phyloP scores from a whole-genome alignment of 2,113 vertebrate genomes.

The Gambusia holbrooki region DNA sequence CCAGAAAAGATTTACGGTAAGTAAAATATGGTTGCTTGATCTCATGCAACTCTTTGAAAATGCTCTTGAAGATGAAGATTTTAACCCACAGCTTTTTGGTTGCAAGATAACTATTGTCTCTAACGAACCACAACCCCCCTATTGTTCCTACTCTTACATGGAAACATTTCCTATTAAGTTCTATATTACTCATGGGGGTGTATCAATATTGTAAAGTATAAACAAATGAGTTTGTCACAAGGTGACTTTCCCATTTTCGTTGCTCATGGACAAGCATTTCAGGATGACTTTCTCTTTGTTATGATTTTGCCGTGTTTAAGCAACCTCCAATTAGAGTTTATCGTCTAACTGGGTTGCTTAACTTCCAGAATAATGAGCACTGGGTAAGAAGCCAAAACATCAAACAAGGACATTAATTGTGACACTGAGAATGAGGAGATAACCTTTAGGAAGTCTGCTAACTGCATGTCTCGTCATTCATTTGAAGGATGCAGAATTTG shows the following conservation, averaged over 20 bases:
- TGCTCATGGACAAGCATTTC: slow-evolving; percentile 21
- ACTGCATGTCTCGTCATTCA: slow-evolving; percentile 28
- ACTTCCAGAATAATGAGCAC: slow-evolving; percentile 48
- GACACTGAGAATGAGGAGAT: slow-evolving; percentile 31
- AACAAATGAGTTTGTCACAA: not conserved
- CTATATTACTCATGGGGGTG: too few relatives aligned
- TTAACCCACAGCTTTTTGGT: too few relatives aligned
- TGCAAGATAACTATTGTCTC: too few relatives aligned
- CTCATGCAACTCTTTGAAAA: too few relatives aligned
- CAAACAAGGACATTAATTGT: slow-evolving; percentile 45
- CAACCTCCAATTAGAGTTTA: slow-evolving; percentile 48
- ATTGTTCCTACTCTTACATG: too few relatives aligned
- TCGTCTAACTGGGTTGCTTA: slow-evolving; percentile 36
- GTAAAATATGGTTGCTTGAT: too few relatives aligned
- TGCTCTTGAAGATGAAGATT: too few relatives aligned
- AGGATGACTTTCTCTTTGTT: slow-evolving; percentile 25
- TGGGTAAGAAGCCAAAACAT: slow-evolving; percentile 42
- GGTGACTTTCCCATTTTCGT: slow-evolving; percentile 11
- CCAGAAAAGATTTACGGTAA: too few relatives aligned
- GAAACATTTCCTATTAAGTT: too few relatives aligned
- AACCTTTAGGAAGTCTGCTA: slow-evolving; percentile 19
- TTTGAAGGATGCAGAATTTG: slow-evolving; percentile 37
- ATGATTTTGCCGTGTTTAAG: slow-evolving; percentile 24
- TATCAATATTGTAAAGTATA: not conserved
- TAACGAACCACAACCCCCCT: too few relatives aligned